Conservation (phyloP, 2,797 vertebrate species). For the Typhlichthys subterraneus region DNA sequence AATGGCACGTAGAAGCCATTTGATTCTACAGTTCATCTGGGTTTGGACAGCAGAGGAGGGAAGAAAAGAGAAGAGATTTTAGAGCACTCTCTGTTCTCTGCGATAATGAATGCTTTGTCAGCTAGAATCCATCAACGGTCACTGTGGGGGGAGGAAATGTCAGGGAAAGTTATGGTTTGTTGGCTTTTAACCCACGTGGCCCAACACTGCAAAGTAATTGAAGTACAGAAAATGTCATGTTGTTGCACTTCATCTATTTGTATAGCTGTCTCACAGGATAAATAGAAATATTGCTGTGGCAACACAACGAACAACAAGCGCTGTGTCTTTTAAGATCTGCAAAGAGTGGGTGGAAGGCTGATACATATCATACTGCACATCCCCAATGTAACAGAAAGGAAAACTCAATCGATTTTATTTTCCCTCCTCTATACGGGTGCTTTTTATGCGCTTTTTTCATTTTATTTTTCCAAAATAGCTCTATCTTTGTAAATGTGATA, state of each 20-base stretch:
- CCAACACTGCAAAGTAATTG: conserved; percentile 89
- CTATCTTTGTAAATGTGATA: conserved; percentile 52
- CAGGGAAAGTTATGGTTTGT: conserved; percentile 91
- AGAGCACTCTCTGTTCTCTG: conserved; percentile 84
- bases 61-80: conserved; percentile 75
- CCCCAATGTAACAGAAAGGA: conserved; percentile 47
- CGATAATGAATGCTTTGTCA: conserved; percentile 90
- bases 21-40: conserved; percentile 71
- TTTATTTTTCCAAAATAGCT: conserved; percentile 44
- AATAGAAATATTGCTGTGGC: conserved; percentile 82
- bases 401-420: conserved; percentile 55
- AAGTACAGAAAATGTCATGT: conserved; percentile 89
- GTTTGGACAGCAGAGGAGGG: conserved; percentile 73
- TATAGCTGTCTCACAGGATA: conserved; percentile 82
- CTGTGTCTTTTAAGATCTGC: conserved; percentile 67
- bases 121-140: conserved; percentile 88
- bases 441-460: conserved; percentile 51
- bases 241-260: conserved; percentile 88
- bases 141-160: conserved; percentile 87
- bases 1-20: conserved; percentile 55
- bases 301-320: conserved; percentile 72
- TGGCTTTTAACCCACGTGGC: conserved; percentile 92
- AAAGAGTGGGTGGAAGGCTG: conserved; percentile 66
- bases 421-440: conserved; percentile 37
- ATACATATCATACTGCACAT: conserved; percentile 48